These are phyloP conservation scores for Gryon sp. DNA, from an alignment of 1,140 invertebrate genomes.

Conservation along the genomic window DNA sequence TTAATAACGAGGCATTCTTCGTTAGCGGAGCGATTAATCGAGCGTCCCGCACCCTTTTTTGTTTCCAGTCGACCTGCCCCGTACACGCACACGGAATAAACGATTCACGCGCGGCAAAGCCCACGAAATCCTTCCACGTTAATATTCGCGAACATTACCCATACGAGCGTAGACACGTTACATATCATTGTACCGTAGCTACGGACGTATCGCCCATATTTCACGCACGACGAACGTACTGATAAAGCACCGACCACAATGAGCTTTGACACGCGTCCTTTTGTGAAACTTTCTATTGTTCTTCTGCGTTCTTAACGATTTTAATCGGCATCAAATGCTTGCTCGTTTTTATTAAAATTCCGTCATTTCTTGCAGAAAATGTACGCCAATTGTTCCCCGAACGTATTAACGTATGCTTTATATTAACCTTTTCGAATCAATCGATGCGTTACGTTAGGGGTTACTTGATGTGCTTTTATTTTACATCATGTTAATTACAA, in stretches of 20 bases:
- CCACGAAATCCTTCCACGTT: conserved; percentile 63
- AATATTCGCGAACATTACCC: conserved; percentile 63
- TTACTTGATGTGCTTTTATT: conserved; percentile 52
- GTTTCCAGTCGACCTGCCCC: conserved; percentile 61
- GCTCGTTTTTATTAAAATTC: conserved; percentile 62
- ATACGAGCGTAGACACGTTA: conserved; percentile 54
- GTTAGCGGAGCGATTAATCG: conserved; percentile 65
- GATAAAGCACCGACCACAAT: conserved; percentile 63
- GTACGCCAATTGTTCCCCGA: conserved; percentile 39
- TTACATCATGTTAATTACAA: conserved; percentile 29
- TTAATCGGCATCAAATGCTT: conserved; percentile 57
- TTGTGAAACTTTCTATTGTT: conserved; percentile 57
- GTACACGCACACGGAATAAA: conserved; percentile 62
- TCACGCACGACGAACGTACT: conserved; percentile 60
- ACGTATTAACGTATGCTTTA: conserved; percentile 40
- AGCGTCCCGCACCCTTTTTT: conserved; percentile 59
- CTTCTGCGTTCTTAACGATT: conserved; percentile 59
- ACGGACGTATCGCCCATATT: conserved; percentile 63
- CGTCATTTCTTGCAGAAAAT: conserved; percentile 60
- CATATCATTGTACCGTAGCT: conserved; percentile 61
- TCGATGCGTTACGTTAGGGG: conserved; percentile 47
- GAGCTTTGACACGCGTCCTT: conserved; percentile 63
- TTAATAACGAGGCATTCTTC: conserved; percentile 65
- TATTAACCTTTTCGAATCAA: conserved; percentile 51
- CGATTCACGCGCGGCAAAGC: conserved; percentile 64